Evolutionary conservation across 2,888 invertebrate genomes (phyloP).

Genomic region (Acronicta leporina): DNA sequence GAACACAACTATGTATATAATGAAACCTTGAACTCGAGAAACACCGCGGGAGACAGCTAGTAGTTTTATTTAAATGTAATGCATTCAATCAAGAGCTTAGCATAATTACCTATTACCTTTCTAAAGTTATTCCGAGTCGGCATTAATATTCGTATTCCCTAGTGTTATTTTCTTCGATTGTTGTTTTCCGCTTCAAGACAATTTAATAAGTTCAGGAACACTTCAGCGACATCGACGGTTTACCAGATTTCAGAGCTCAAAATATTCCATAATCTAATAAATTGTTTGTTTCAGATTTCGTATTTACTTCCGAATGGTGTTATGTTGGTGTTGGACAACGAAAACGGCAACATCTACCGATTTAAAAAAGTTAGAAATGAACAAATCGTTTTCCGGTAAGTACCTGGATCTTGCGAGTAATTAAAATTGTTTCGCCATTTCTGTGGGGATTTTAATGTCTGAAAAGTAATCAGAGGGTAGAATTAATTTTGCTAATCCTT

Average conservation of each 20-base stretch:
- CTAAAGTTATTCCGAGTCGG: too few species aligned
- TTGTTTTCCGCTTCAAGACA: too few species aligned
- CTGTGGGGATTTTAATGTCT: slow-evolving; percentile 4
- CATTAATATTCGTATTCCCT: too few species aligned
- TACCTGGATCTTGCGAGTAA: slow-evolving; percentile 4
- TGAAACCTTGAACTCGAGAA: too few species aligned
- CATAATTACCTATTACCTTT: too few species aligned
- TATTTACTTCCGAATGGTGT: slow-evolving; percentile 91
- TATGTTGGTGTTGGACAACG: slow-evolving; percentile 89
- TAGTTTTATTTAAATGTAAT: background rate
- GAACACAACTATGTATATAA: too few species aligned
- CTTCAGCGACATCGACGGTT: too few species aligned
- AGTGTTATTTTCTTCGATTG: too few species aligned
- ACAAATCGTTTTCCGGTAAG: slow-evolving; percentile 84
- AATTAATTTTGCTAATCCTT: slow-evolving; percentile 31
- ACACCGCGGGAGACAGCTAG: too few species aligned
- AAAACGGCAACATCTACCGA: slow-evolving; percentile 75
- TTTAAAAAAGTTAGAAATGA: slow-evolving; percentile 80
- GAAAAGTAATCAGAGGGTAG: slow-evolving; percentile 21
- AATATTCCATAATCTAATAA: too few species aligned
- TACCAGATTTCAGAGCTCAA: too few species aligned
- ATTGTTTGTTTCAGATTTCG: slow-evolving; percentile 87
- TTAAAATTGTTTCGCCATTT: slow-evolving; percentile 20
- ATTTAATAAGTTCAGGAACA: too few species aligned
- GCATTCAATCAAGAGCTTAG: background rate